A percentile compares a stretch with the other conserved stretches of the same genome.
These are phyloP conservation scores for Conus betulinus DNA, from an alignment of 1,140 invertebrate genomes.

Conservation along the genomic window DNA sequence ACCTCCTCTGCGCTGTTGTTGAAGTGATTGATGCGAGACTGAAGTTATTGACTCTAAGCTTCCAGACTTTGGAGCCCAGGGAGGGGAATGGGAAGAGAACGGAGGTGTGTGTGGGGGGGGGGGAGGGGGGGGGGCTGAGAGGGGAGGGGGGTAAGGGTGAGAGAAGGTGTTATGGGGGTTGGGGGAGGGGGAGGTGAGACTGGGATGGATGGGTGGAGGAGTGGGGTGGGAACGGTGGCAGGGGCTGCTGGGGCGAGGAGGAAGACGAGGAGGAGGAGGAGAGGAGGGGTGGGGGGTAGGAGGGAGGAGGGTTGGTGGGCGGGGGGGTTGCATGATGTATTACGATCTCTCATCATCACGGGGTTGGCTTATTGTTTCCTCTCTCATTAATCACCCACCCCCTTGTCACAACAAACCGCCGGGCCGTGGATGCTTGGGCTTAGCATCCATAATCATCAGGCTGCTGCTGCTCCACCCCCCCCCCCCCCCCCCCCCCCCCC, in stretches of 20 bases:
- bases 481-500: too few species aligned
- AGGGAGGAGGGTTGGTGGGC: neutral
- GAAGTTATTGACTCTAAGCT: neutral
- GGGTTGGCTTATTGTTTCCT: neutral
- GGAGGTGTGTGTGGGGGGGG: neutral
- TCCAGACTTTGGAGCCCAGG: neutral
- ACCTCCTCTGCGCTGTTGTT: neutral
- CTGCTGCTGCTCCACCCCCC: neutral
- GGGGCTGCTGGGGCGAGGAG: neutral
- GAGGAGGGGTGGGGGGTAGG: neutral
- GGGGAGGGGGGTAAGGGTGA: neutral
- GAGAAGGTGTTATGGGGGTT: neutral
- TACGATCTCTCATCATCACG: neutral
- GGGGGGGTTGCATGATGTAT: neutral
- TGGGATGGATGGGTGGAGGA: neutral
- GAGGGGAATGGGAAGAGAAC: neutral
- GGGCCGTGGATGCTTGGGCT: neutral
- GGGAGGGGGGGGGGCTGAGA: neutral
- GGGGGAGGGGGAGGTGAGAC: neutral
- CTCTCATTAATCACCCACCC: neutral
- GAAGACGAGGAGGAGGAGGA: neutral
- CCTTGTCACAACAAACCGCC: conserved; percentile 9
- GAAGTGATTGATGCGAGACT: neutral
- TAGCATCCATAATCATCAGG: neutral
- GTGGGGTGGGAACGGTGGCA: neutral